Evolutionary conservation across 2,797 vertebrate genomes (phyloP).

Genomic region (Lemur catta): DNA sequence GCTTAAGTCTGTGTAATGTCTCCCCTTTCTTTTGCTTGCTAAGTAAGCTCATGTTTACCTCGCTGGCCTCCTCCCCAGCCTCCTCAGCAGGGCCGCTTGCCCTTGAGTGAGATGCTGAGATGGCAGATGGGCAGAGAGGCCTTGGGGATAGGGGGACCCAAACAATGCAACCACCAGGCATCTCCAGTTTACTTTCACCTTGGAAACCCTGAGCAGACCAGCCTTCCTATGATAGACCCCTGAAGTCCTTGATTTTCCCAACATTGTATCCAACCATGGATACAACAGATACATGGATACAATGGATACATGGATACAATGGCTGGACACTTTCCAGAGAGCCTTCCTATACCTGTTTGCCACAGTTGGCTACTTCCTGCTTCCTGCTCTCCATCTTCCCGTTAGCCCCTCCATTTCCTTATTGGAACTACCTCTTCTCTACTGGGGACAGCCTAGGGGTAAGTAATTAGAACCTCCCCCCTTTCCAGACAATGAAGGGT

Average conservation of each 20-base stretch:
- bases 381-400: neutral
- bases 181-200: neutral
- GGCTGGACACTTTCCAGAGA: too few species aligned
- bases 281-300: too few species aligned
- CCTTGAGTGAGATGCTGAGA: neutral
- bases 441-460: neutral
- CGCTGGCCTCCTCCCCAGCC: neutral
- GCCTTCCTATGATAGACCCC: neutral
- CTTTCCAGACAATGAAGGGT: neutral
- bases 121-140: neutral
- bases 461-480: neutral
- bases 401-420: neutral
- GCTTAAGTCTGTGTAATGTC: slow-evolving; percentile 79
- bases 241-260: neutral
- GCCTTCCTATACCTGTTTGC: neutral
- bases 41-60: slow-evolving; percentile 54
- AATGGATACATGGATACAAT: too few species aligned
- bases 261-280: too few species aligned
- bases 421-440: neutral
- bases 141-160: accelerated
- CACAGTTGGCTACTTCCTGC: neutral
- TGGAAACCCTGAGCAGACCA: neutral
- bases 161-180: accelerated
- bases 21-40: slow-evolving; percentile 68
- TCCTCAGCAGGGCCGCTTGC: neutral